Evolutionary conservation across 2,797 vertebrate genomes (phyloP), one percentile per base, ranked within the genome.

Genomic region (Acestrorhynchus altus): DNA sequence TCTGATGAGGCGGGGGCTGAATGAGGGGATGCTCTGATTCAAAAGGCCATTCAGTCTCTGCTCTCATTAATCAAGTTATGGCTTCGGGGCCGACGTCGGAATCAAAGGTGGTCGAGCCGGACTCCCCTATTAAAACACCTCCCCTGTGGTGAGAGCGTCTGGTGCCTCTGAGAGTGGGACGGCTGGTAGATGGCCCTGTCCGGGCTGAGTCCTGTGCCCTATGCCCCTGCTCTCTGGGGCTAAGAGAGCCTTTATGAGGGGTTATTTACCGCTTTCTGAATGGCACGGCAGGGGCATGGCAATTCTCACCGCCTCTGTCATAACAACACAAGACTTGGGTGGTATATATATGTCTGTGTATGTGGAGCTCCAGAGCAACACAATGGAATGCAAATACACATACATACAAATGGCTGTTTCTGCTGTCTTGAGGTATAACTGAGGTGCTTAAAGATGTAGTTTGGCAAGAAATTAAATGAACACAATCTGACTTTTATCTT

Each of bases 11-110:
- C 22, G n/a, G 70, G 24, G 61, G 75, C 76, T 78, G 77, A 80
- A 80, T 39, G 46, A 79, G 51, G 46, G 59, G 67, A 57, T 46
- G 22, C 49, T 60, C 57, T 15, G 35, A 65, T 79, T 82, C 78
- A 83, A 76, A 78, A 72, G 67, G 31, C 65, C 52, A 82, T 85
- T 85, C 81, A 85, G 26, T 46, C 4, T 8, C 56, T 18, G 52
- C 72, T 44, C 75, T 83, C 83, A 81, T 85, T 85, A 85, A 85
- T 85, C 83, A 85, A 60, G 72, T 72, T 69, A 76, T 47, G 70
- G 60, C 78, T 66, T 47, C 20, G 61, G 22, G 79, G 69, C 51
- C 60, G 75, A 40, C 80, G 66, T 70, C 65, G 20, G 69, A 80
- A 76, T 83, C 84, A 77, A 85, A 81, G 79, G 73, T 67, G 66